Evolutionary conservation across 2,797 vertebrate species (phyloP).

Genomic region (Harpagifer antarcticus): DNA sequence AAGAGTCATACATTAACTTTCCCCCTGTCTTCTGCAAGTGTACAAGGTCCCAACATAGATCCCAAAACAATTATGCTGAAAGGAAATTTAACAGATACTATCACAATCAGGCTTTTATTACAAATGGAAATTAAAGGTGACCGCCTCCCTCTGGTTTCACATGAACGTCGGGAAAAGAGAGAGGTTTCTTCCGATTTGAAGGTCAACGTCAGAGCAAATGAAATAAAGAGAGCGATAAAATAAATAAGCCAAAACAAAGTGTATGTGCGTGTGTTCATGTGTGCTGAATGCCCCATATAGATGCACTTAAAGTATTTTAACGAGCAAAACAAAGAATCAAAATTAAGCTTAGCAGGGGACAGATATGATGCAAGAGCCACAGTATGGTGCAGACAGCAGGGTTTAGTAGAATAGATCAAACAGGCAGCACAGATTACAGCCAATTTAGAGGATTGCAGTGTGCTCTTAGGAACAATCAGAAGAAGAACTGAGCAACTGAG

Average conservation of each 20-base stretch:
- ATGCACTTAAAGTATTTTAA: constrained; percentile 18
- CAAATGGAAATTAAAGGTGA: constrained; percentile 10
- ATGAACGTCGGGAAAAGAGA: constrained; percentile 34
- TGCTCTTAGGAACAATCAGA: constrained; percentile 55
- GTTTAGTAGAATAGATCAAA: constrained; percentile 48
- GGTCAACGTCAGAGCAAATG: constrained; percentile 55
- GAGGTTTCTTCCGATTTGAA: constrained; percentile 57
- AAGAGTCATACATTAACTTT: constrained; percentile 20
- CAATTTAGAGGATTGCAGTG: constrained; percentile 50
- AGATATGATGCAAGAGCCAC: constrained; percentile 15
- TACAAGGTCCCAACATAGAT: background rate
- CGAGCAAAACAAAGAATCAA: constrained; percentile 24
- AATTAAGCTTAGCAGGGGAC: constrained; percentile 19
- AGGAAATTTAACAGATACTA: constrained; percentile 10
- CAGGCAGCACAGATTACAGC: constrained; percentile 48
- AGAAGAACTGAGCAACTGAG: constrained; percentile 13
- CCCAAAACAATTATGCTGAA: no score
- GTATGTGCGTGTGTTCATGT: constrained; percentile 7
- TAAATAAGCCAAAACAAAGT: constrained; percentile 36
- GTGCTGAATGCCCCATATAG: constrained; percentile 12
- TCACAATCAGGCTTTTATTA: no score
- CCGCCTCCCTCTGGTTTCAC: constrained; percentile 34
- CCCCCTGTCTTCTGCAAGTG: background rate
- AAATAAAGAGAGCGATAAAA: constrained; percentile 44
- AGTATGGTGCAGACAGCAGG: background rate